Percentiles rank a stretch among this genome's conserved stretches.
Evolutionary conservation across 2,888 invertebrate species (phyloP).

Genomic region (Athetis lepigone): DNA sequence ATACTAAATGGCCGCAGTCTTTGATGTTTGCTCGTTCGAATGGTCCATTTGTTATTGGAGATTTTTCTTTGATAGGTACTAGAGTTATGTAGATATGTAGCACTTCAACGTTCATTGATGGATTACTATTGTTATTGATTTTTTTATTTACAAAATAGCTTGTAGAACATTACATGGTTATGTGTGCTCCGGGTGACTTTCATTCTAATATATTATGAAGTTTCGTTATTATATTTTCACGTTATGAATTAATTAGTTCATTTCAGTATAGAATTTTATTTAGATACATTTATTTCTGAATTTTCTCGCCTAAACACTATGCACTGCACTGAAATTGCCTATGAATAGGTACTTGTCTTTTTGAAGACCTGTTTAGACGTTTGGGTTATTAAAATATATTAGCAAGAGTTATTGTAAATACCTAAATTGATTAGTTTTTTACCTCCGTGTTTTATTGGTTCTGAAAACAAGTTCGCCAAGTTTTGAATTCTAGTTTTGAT

Average conservation of each 20-base stretch:
- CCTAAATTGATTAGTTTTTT: slow-evolving; percentile 33
- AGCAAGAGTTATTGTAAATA: slow-evolving; percentile 22
- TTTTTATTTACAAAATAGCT: not conserved
- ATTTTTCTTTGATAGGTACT: slow-evolving; percentile 21
- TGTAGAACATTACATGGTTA: not conserved
- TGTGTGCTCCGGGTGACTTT: not conserved
- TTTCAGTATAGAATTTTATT: not conserved
- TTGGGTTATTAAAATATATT: slow-evolving; percentile 20
- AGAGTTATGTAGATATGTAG: slow-evolving; percentile 12
- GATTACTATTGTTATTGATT: slow-evolving; percentile 1
- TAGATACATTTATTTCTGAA: too few relatives aligned
- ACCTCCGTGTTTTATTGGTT: slow-evolving; percentile 8
- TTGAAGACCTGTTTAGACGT: slow-evolving; percentile 12
- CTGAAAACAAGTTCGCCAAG: slow-evolving; percentile 41
- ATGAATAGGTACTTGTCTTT: slow-evolving; percentile 9
- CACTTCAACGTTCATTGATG: slow-evolving; percentile 25
- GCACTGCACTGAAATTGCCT: too few relatives aligned
- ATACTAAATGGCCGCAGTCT: slow-evolving; percentile 58
- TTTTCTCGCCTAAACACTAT: too few relatives aligned
- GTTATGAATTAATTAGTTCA: not conserved
- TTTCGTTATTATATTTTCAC: too few relatives aligned
- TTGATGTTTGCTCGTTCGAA: slow-evolving; percentile 39
- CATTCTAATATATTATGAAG: too few relatives aligned
- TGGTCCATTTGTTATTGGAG: slow-evolving; percentile 29
- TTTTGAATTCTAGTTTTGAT: slow-evolving; percentile 23